Evolutionary conservation across 1,140 invertebrate species (phyloP).

Genomic region (Phthorimaea operculella): DNA sequence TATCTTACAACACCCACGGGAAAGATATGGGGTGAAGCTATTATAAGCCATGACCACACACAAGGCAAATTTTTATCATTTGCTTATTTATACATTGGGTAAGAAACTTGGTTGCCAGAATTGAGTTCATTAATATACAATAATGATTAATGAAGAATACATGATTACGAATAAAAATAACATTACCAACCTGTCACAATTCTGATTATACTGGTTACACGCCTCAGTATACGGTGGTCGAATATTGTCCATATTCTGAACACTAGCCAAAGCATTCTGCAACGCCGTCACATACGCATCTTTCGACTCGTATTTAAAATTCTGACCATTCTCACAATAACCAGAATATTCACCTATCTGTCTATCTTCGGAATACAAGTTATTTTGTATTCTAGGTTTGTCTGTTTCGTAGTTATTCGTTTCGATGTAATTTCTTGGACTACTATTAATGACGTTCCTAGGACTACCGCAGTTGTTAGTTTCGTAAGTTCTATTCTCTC

Average conservation of each 20-base stretch:
- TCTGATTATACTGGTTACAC: constrained; percentile 38
- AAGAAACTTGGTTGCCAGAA: too few species aligned
- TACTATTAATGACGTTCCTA: constrained; percentile 50
- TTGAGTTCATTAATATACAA: too few species aligned
- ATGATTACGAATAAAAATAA: too few species aligned
- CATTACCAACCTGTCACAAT: constrained; percentile 28
- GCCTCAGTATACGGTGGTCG: constrained; percentile 34
- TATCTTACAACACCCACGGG: too few species aligned
- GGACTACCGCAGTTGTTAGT: constrained; percentile 47
- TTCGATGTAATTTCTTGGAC: constrained; percentile 47
- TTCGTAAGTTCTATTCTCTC: constrained; percentile 46
- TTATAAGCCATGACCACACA: too few species aligned
- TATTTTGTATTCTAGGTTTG: constrained; percentile 31
- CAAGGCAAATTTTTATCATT: too few species aligned
- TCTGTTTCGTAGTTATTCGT: constrained; percentile 49
- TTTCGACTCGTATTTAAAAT: constrained; percentile 41
- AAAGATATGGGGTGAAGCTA: too few species aligned
- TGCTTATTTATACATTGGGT: too few species aligned
- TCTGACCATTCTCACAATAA: constrained; percentile 36
- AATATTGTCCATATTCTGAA: constrained; percentile 41
- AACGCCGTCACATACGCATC: constrained; percentile 42
- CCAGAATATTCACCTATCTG: constrained; percentile 44
- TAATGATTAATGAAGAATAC: too few species aligned
- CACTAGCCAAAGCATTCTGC: constrained; percentile 35
- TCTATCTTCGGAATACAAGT: constrained; percentile 44